Evolutionary conservation across 37 sponge, comb jelly and placozoan species (phyloP), one percentile per base, ranked within the genome.

Genomic region (Agelas oroides): DNA sequence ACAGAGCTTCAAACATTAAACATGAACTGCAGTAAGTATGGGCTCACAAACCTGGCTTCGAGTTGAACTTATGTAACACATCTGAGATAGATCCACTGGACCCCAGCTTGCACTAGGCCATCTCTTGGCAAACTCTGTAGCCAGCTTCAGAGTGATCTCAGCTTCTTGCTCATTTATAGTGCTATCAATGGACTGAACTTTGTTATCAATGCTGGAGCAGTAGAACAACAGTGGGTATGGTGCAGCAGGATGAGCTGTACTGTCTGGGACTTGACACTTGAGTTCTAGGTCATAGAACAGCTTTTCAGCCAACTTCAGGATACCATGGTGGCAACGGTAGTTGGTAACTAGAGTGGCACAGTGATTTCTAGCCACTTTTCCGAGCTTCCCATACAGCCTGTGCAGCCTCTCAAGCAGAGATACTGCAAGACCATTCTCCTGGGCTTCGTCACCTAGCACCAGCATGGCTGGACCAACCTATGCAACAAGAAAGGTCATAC

Each of bases 391-490:
- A 59, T 93, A 93, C 1, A 61, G 72, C 0, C 24, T 16, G 23
- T 78, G 60, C 3, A 93, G 82, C 30, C 93, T 75, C 38, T 84
- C 64, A 24, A 93, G 73, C 17, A 93, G 63, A 12, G 92, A 91
- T 1, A 54, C 55, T 34, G 56, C 75, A 19, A 92, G 57, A 65
- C 88, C 89, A 70, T 92, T 52, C 65, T 79, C 28, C 32, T 53
- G 76, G 25, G 93, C 39, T 53, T 69, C 27, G 3, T 84, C 77
- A 21, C 93, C 93, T 8, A 88, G 78, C 20, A 93, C 93, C n/a
- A 84, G 70, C 32, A 75, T 38, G 1, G 59, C 77, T 73, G 93
- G 93, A 54, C 93, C 93, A 52, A 93, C 89, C 93, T 93, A 59
- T 16, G 30, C 27, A 46, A 30, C 16, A 8, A 57, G 23, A 46